Evolutionary conservation across 2,888 invertebrate species (phyloP).

Genomic region (Stratiomys singularior): DNA sequence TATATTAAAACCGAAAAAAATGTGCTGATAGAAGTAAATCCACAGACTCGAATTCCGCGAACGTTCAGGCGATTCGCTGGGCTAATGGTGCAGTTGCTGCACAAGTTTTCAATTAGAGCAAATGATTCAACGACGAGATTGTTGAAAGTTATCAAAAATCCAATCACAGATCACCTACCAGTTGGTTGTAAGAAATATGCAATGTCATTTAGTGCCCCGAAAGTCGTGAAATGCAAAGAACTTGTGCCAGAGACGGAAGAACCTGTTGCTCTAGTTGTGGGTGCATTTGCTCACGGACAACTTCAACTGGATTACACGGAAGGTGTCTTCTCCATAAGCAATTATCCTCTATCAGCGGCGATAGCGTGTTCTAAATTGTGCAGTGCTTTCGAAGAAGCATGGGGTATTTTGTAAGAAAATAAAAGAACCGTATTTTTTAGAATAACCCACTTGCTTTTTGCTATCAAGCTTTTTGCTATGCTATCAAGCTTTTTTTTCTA

Average conservation of each 20-base stretch:
- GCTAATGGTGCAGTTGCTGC: conserved; percentile 96
- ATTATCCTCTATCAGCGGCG: conserved; percentile 96
- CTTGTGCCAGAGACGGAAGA: conserved; percentile 81
- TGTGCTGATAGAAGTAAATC: conserved; percentile 94
- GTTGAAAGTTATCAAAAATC: conserved; percentile 96
- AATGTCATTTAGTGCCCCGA: conserved; percentile 88
- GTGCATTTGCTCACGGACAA: conserved; percentile 98
- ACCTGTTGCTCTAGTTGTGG: conserved; percentile 90
- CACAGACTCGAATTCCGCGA: conserved; percentile 95
- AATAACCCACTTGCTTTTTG: too few species aligned
- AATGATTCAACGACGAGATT: conserved; percentile 89
- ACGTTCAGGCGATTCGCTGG: conserved; percentile 98
- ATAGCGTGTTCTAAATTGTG: conserved; percentile 95
- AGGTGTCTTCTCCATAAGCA: conserved; percentile 90
- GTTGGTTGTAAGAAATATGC: conserved; percentile 90
- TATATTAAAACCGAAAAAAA: conserved; percentile 92
- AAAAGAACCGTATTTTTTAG: too few species aligned
- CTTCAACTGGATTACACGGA: conserved; percentile 90
- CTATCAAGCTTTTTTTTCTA: too few species aligned
- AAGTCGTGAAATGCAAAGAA: conserved; percentile 75
- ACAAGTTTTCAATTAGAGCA: conserved; percentile 92
- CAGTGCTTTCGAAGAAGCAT: conserved; percentile 93
- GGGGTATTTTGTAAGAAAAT: conserved; percentile 74
- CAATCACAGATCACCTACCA: conserved; percentile 92
- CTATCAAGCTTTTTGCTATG: too few species aligned